These are phyloP conservation scores for Apis cerana DNA, from an alignment of 1,140 invertebrate species.

Conservation along the genomic window DNA sequence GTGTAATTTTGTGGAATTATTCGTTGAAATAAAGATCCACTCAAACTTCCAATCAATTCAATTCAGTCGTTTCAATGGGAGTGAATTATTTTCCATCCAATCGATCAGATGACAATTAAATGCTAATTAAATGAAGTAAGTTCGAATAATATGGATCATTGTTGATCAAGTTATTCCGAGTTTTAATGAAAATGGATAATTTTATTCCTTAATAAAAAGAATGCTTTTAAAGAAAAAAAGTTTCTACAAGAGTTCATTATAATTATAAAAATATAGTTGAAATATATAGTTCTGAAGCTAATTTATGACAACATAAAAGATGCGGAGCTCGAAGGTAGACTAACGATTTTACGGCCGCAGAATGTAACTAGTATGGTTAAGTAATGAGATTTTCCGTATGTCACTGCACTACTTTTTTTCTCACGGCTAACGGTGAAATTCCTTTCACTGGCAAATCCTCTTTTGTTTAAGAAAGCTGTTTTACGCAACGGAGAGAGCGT, in stretches of 20 bases:
- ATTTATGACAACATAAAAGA: background rate
- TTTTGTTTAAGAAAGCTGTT: slow-evolving; percentile 46
- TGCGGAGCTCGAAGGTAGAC: background rate
- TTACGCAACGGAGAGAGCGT: slow-evolving; percentile 37
- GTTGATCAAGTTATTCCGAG: no score
- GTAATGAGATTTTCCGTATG: slow-evolving; percentile 51
- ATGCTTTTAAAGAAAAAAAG: background rate
- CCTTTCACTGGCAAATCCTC: slow-evolving; percentile 38
- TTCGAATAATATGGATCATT: no score
- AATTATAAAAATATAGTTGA: background rate
- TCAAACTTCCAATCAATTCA: background rate
- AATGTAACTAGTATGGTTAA: slow-evolving; percentile 26
- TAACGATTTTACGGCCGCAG: slow-evolving; percentile 32
- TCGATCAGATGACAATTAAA: no score
- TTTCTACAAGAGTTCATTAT: background rate
- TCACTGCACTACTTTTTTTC: slow-evolving; percentile 40
- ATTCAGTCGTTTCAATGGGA: no score
- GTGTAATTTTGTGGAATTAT: background rate
- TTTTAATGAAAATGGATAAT: background rate
- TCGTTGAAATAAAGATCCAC: background rate
- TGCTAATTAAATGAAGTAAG: no score
- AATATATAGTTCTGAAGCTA: background rate
- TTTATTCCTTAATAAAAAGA: background rate
- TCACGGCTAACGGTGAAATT: slow-evolving; percentile 42
- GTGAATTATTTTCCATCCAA: no score